These are phyloP conservation scores for Pangasius macronema DNA, from an alignment of 2,797 vertebrate genomes.

Conservation along the genomic window DNA sequence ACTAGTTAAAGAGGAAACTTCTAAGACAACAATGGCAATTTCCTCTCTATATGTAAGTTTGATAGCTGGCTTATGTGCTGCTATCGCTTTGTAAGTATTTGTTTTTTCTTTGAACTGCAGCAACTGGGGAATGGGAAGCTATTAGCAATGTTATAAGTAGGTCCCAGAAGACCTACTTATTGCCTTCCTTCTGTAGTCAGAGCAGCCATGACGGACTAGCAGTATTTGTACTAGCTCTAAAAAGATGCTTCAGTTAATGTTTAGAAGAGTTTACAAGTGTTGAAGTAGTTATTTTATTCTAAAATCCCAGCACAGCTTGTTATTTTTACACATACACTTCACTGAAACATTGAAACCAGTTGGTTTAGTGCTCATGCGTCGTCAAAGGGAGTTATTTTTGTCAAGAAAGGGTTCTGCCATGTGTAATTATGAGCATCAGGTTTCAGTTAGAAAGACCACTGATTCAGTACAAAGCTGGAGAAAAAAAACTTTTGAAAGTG, in stretches of 20 bases:
- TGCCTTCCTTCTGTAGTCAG: conserved; percentile 23
- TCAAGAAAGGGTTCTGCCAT: conserved; percentile 47
- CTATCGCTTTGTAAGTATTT: conserved; percentile 17
- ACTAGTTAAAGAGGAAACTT: not conserved
- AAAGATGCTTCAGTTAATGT: conserved; percentile 1
- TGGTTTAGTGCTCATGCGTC: conserved; percentile 33
- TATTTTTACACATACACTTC: conserved; percentile 24
- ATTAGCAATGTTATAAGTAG: conserved; percentile 45
- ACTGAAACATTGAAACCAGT: conserved; percentile 37
- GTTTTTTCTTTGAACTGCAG: conserved; percentile 41
- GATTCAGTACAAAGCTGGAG: conserved; percentile 62
- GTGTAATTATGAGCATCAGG: conserved; percentile 72
- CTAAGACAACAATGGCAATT: not conserved
- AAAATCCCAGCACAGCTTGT: conserved; percentile 15
- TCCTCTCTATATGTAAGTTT: conserved; percentile 6
- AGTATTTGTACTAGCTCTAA: conserved; percentile 3
- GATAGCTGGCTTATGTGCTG: conserved; percentile 19
- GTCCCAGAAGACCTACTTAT: conserved; percentile 41
- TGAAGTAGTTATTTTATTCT: not conserved
- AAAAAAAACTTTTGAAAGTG: conserved; percentile 63
- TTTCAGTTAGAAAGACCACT: conserved; percentile 76
- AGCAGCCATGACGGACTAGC: not conserved
- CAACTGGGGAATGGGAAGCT: conserved; percentile 33
- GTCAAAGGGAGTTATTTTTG: conserved; percentile 57
- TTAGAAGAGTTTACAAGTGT: conserved; percentile 4